A percentile compares a stretch with the other conserved stretches of the same genome.
Evolutionary conservation across 2,797 vertebrate genomes (phyloP).

Genomic region (Melopsittacus undulatus): DNA sequence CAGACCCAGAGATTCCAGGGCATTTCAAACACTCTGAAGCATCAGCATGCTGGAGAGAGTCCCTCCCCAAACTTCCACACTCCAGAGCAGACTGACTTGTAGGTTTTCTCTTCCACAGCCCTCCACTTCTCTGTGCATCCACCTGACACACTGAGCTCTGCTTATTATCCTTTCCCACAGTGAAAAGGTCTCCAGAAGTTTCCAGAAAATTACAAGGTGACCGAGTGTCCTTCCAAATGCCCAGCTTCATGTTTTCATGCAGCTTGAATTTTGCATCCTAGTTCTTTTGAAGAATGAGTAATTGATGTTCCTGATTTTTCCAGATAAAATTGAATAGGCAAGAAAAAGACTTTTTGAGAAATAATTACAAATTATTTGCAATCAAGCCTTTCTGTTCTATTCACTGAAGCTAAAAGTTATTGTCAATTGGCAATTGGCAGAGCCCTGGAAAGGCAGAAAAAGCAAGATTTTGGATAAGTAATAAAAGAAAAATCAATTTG

Average conservation of each 20-base stretch:
- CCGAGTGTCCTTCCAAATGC: constrained; percentile 13
- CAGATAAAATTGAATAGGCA: background rate
- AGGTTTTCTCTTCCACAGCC: background rate
- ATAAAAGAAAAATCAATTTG: background rate
- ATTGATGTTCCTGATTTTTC: background rate
- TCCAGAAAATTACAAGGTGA: constrained; percentile 35
- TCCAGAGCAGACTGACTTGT: background rate
- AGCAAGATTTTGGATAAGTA: background rate
- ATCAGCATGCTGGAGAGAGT: background rate
- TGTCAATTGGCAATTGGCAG: background rate
- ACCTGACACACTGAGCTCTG: background rate
- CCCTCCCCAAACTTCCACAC: background rate
- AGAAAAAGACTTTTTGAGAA: background rate
- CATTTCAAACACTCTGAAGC: background rate
- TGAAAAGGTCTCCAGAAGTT: background rate
- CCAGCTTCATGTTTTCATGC: background rate
- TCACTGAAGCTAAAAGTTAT: background rate
- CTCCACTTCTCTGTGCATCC: background rate
- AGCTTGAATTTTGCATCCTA: constrained; percentile 28
- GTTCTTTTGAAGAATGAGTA: background rate
- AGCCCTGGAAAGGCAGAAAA: background rate
- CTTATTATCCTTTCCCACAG: constrained; percentile 16
- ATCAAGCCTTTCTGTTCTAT: background rate
- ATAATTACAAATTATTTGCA: constrained; percentile 9
- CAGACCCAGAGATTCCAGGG: background rate